A percentile compares a stretch with the other conserved stretches of the same genome.
Conservation (phyloP, 2,888 invertebrate species). For the Trissonchulus sp. region DNA sequence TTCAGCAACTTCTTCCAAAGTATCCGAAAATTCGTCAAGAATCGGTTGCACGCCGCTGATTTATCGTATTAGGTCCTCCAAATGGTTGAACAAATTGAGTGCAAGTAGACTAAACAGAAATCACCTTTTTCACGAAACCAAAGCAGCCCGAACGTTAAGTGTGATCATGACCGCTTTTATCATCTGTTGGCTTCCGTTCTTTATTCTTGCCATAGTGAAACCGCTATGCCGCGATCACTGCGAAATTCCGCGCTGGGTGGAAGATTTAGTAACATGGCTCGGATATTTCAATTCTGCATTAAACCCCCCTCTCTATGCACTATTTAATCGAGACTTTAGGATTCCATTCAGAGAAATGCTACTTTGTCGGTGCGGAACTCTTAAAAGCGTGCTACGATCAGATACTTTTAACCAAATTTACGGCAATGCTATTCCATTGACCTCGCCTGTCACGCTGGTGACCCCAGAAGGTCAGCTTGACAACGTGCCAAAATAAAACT, state of each 20-base stretch:
- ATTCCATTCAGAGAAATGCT: conserved; percentile 51
- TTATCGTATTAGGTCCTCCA: background rate
- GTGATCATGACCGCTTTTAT: conserved; percentile 32
- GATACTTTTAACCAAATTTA: conserved; percentile 18
- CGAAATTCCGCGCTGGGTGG: conserved; percentile 28
- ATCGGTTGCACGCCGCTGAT: no score
- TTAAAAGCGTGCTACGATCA: conserved; percentile 47
- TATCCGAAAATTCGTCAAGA: no score
- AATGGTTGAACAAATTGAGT: background rate
- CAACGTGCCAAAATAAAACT: conserved; percentile 8
- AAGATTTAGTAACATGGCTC: conserved; percentile 22
- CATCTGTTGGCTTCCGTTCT: conserved; percentile 34
- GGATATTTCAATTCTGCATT: conserved; percentile 31
- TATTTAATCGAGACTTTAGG: conserved; percentile 51
- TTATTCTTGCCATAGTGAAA: conserved; percentile 28
- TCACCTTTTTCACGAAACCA: background rate
- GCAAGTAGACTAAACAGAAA: background rate
- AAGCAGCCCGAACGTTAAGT: conserved; percentile 28
- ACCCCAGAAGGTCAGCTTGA: background rate
- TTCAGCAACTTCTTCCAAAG: no score
- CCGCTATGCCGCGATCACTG: conserved; percentile 21
- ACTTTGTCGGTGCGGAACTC: conserved; percentile 48
- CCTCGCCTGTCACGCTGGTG: background rate
- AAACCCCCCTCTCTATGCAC: conserved; percentile 32
- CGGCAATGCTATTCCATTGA: background rate